phyloP scores from a whole-genome alignment of 2,113 vertebrate species.

The Arizona elegans region DNA sequence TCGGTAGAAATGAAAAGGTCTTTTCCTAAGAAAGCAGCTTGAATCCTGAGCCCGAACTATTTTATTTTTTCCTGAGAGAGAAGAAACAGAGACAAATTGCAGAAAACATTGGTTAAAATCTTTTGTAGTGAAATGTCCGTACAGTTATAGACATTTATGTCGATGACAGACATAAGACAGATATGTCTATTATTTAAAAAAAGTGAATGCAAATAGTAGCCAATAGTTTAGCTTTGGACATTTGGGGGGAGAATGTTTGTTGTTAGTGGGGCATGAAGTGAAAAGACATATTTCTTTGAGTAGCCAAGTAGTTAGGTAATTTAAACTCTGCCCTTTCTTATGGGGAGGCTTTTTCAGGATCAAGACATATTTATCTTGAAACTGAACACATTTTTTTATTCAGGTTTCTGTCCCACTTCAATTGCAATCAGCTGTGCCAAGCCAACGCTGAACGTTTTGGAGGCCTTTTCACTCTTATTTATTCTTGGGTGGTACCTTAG shows the following conservation, averaged over 20 bases:
- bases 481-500: not conserved
- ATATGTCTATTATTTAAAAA: not conserved
- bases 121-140: not conserved
- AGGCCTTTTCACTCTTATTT: not conserved
- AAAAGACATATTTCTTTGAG: not conserved
- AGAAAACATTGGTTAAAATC: not conserved
- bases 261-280: not conserved
- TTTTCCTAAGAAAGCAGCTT: not conserved
- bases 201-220: not conserved
- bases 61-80: not conserved
- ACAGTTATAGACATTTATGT: no score
- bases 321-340: not conserved
- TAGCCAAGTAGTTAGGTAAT: not conserved
- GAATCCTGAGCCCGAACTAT: not conserved
- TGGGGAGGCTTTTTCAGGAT: not conserved
- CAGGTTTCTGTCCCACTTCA: not conserved
- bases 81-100: not conserved
- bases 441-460: not conserved
- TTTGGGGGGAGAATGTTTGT: not conserved
- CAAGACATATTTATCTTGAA: not conserved
- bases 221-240: not conserved
- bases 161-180: not conserved
- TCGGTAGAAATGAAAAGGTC: conserved; percentile 18
- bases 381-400: not conserved
- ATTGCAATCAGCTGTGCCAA: not conserved